A percentile compares a stretch with the other conserved stretches of the same genome.
Evolutionary conservation across 2,797 vertebrate species (phyloP).

Genomic region (Anomalospiza imberbis): DNA sequence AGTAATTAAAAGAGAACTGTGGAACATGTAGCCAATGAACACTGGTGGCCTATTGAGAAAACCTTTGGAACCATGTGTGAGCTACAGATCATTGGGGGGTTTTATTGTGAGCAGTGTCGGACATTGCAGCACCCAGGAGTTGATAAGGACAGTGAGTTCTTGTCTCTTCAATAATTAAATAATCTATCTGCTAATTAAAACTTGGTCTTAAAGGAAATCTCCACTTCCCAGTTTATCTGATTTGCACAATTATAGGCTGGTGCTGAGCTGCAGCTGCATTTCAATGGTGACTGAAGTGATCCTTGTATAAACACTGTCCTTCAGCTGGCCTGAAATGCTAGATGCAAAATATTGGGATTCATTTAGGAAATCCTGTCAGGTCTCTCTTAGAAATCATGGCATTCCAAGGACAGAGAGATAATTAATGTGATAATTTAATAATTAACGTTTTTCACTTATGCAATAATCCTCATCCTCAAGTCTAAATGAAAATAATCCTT

Average conservation of each 20-base stretch:
- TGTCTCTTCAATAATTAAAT: conserved; percentile 13
- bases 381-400: neutral
- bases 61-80: neutral
- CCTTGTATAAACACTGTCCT: neutral
- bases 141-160: neutral
- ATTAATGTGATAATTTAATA: neutral
- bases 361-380: neutral
- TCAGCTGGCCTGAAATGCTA: neutral
- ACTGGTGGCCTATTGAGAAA: neutral
- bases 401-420: neutral
- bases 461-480: neutral
- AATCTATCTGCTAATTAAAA: conserved; percentile 34
- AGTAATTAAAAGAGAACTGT: neutral
- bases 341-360: neutral
- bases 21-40: neutral
- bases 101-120: neutral
- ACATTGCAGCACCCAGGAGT: neutral
- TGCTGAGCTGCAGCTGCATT: conserved; percentile 1
- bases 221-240: neutral
- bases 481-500: neutral
- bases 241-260: neutral
- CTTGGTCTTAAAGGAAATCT: conserved; percentile 10
- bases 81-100: neutral
- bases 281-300: neutral
- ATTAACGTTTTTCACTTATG: neutral